Evolutionary conservation across 2,113 vertebrate genomes (phyloP), one percentile per base, ranked within the genome.

Genomic region (Pipra filicauda): DNA sequence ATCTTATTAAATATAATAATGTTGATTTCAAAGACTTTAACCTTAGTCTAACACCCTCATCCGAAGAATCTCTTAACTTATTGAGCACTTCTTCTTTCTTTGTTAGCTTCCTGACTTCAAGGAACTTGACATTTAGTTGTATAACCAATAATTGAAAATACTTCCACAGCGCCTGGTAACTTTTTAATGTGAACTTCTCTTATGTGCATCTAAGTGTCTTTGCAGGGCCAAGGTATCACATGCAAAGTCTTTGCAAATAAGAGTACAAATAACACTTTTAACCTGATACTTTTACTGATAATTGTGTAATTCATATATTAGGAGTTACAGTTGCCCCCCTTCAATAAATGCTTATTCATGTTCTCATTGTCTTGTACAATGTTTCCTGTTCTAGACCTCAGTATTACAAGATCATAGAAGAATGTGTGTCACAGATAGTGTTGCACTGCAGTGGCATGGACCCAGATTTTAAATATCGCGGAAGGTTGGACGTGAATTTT

Each of bases 381-480:
- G 6, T 74, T 43, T 69, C 76, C 79, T 94, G 58, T 95, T 81
- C 30, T 81, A 99, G 99, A 97, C 99, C 99, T 57, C 99, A 99
- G 84, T 99, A 99, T 97, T 99, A 99, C 98, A 99, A 99, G 98
- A 98, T 99, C 95, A 98, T 99, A 77, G 99, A 99, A 67, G 99
- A 99, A 79, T 99, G 99, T 20, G 96, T 99, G 88, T 98, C 99
- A 11, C 99, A 99, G 97, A 98, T 99, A 85, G 98, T 99, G 26
- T 96, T 99, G 46, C 99, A 99, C 96, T 98, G 98, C 93, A 99
- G 97, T 93, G 99, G 99, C 15, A 98, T 96, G 98, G 99, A 99
- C 95, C 99, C 99, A 0, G 99, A 99, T 96, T 99, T 99, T 88
- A 99, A 98, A 89, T 99, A 98, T 83, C 98, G 99, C 79, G 98